Percentiles rank a stretch among this genome's conserved stretches.
Evolutionary conservation across 2,797 vertebrate species (phyloP).

Genomic region (Rhincodon typus): DNA sequence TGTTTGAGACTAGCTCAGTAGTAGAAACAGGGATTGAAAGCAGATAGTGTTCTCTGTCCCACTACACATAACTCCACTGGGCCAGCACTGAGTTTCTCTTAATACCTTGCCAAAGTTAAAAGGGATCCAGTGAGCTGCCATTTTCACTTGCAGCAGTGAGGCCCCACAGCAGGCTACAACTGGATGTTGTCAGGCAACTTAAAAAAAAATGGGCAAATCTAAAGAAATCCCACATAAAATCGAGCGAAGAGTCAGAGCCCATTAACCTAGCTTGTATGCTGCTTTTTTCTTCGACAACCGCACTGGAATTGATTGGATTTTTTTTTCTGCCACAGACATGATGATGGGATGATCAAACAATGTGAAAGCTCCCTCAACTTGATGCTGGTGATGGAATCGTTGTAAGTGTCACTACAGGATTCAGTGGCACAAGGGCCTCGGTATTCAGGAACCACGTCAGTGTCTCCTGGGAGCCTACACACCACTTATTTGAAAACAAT

Average conservation of each 20-base stretch:
- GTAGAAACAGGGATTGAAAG: not conserved
- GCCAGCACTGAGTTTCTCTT: not conserved
- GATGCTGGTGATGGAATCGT: too few species aligned
- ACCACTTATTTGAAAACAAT: not conserved
- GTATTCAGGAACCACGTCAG: not conserved
- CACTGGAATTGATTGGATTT: too few species aligned
- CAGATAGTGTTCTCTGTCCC: not conserved
- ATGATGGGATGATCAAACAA: too few species aligned
- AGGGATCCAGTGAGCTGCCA: too few species aligned
- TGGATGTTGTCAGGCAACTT: not conserved
- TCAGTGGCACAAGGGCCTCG: not conserved
- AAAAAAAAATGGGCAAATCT: not conserved
- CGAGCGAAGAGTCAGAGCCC: not conserved
- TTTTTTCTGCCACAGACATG: too few species aligned
- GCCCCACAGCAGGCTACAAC: not conserved
- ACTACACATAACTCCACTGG: not conserved
- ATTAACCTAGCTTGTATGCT: too few species aligned
- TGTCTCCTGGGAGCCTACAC: not conserved
- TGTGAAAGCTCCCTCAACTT: too few species aligned
- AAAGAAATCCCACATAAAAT: not conserved
- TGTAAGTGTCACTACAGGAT: too few species aligned
- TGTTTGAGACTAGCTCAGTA: not conserved
- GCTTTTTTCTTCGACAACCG: too few species aligned
- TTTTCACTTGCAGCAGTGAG: not conserved
- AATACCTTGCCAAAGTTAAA: not conserved